These are phyloP conservation scores for Podargus strigoides DNA, from an alignment of 2,797 vertebrate genomes.

Conservation along the genomic window DNA sequence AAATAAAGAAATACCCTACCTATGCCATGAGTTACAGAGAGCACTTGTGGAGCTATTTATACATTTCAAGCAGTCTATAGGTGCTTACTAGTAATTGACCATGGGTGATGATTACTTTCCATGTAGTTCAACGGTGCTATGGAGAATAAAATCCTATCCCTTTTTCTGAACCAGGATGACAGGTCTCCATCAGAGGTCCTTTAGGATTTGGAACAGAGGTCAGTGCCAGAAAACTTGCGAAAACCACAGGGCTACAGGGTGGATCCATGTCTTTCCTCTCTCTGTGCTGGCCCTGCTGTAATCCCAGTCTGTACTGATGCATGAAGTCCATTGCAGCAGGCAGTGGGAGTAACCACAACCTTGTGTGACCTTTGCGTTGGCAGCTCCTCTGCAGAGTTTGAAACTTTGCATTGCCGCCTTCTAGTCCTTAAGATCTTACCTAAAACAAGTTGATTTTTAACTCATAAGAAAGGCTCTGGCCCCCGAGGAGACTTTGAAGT, in stretches of 20 bases:
- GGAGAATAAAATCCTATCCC: neutral
- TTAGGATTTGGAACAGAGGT: neutral
- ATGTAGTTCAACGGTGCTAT: accelerated
- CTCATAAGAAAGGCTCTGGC: neutral
- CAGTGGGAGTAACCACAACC: conserved; percentile 24
- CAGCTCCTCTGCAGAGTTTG: neutral
- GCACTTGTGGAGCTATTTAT: neutral
- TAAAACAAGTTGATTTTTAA: conserved; percentile 8
- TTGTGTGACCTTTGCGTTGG: neutral
- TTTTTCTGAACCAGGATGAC: neutral
- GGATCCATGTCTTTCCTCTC: neutral
- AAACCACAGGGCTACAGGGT: conserved; percentile 23
- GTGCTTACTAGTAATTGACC: neutral
- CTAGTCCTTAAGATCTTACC: neutral
- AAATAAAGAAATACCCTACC: neutral
- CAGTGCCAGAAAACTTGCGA: neutral
- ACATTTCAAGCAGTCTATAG: neutral
- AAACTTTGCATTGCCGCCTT: neutral
- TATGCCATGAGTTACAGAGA: neutral
- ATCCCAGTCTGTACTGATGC: neutral
- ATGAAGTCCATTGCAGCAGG: neutral
- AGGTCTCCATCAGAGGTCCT: neutral
- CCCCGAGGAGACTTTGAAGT: neutral
- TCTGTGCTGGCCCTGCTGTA: neutral
- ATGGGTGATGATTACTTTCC: neutral